Percentiles rank a stretch among this genome's conserved stretches.
Evolutionary conservation across 2,888 invertebrate species (phyloP).

Genomic region (Drosophila nr. perissopoda): DNA sequence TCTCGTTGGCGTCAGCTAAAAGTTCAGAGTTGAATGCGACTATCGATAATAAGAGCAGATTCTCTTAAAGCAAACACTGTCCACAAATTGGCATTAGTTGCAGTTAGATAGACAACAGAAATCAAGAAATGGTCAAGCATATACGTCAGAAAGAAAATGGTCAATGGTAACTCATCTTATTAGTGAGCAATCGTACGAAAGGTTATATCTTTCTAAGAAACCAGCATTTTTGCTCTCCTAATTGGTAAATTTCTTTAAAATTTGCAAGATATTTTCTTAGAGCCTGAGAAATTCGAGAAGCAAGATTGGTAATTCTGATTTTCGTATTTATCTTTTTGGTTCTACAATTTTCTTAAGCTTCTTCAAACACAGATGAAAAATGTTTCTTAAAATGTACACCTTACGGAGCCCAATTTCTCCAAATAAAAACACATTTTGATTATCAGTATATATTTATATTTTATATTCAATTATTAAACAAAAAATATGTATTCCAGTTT

Average conservation of each 20-base stretch:
- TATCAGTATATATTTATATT: background rate
- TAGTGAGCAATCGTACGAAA: too few species aligned
- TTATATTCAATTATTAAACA: background rate
- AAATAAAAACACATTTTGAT: background rate
- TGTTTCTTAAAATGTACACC: background rate
- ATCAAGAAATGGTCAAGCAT: background rate
- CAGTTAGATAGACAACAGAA: background rate
- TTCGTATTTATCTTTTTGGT: too few species aligned
- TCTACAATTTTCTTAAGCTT: too few species aligned
- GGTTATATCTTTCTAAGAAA: too few species aligned
- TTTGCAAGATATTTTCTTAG: background rate
- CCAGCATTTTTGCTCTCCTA: too few species aligned
- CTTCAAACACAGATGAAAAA: background rate
- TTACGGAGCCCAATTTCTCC: background rate
- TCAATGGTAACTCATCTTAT: too few species aligned
- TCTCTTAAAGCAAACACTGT: constrained; percentile 30
- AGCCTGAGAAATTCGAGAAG: background rate
- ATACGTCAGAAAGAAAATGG: background rate
- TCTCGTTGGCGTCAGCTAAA: constrained; percentile 60
- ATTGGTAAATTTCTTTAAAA: too few species aligned
- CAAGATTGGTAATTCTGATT: background rate
- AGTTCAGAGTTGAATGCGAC: constrained; percentile 76
- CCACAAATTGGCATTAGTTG: background rate
- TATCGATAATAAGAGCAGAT: constrained; percentile 53
- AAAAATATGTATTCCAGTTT: background rate